Conservation (phyloP, 2,888 invertebrate genomes). For the Dasysyrphus tricinctus region DNA sequence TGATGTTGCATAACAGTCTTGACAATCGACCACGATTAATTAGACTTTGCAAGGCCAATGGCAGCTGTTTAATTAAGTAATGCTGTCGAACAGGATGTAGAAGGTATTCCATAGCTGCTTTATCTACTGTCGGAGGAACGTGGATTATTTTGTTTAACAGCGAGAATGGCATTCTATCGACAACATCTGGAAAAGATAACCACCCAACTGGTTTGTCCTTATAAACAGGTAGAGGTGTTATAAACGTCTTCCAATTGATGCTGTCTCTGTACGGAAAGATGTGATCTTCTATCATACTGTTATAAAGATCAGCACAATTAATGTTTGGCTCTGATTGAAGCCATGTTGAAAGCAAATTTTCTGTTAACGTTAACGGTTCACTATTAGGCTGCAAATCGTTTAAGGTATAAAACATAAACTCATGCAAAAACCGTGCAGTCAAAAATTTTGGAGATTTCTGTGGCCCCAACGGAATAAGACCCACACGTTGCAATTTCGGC, state of each 20-base stretch:
- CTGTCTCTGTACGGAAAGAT: constrained; percentile 81
- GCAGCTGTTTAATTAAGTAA: constrained; percentile 86
- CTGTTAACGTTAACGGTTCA: constrained; percentile 76
- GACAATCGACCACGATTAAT: constrained; percentile 79
- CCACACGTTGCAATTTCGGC: not conserved
- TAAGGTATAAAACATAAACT: constrained; percentile 88
- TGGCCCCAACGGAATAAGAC: constrained; percentile 40
- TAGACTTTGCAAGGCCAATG: constrained; percentile 80
- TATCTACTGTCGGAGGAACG: constrained; percentile 84
- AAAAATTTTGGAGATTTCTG: constrained; percentile 86
- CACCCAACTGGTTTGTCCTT: constrained; percentile 87
- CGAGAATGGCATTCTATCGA: constrained; percentile 88
- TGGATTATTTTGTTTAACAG: constrained; percentile 88
- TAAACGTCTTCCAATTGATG: constrained; percentile 89
- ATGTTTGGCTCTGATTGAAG: constrained; percentile 80
- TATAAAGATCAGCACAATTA: constrained; percentile 84
- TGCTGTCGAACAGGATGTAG: constrained; percentile 88
- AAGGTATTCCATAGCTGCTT: constrained; percentile 85
- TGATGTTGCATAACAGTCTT: constrained; percentile 81
- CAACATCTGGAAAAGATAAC: constrained; percentile 88
- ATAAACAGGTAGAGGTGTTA: constrained; percentile 87
- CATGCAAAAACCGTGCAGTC: constrained; percentile 87
- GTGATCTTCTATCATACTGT: constrained; percentile 71
- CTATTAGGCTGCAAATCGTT: constrained; percentile 85
- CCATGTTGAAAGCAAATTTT: constrained; percentile 79